These are phyloP conservation scores for Drosophila grimshawi DNA, from an alignment of 1,140 invertebrate species.

Conservation along the genomic window DNA sequence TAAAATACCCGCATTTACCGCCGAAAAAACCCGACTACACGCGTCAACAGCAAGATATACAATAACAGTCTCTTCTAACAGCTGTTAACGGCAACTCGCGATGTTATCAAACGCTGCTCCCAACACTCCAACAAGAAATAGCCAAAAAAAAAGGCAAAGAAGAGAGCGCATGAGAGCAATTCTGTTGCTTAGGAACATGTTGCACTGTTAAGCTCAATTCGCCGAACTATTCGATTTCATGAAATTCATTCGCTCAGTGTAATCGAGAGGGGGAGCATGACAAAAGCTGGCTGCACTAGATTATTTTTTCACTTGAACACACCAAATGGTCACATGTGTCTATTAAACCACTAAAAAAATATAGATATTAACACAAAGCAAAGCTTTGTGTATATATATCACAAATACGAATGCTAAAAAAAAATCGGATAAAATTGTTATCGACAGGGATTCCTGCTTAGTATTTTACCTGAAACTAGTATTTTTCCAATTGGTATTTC, in stretches of 20 bases:
- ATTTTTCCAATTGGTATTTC: background rate
- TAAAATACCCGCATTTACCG: constrained; percentile 80
- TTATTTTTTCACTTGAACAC: background rate
- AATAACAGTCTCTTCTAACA: constrained; percentile 44
- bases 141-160: background rate
- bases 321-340: background rate
- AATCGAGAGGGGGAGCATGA: background rate
- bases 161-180: constrained; percentile 22
- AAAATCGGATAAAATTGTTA: background rate
- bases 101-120: constrained; percentile 35
- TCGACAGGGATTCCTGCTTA: background rate
- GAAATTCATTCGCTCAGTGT: background rate
- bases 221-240: constrained; percentile 14
- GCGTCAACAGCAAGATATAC: constrained; percentile 50
- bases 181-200: constrained; percentile 18
- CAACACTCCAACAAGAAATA: constrained; percentile 13
- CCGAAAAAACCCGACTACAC: constrained; percentile 62
- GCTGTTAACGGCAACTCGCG: constrained; percentile 28
- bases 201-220: constrained; percentile 26
- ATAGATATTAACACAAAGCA: background rate
- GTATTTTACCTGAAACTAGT: background rate
- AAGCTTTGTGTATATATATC: background rate
- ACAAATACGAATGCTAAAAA: background rate
- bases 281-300: background rate
- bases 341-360: background rate